Percentiles rank a stretch among this genome's conserved stretches.
phyloP scores from a whole-genome alignment of 2,797 vertebrate genomes.

The Muscicapa striata region DNA sequence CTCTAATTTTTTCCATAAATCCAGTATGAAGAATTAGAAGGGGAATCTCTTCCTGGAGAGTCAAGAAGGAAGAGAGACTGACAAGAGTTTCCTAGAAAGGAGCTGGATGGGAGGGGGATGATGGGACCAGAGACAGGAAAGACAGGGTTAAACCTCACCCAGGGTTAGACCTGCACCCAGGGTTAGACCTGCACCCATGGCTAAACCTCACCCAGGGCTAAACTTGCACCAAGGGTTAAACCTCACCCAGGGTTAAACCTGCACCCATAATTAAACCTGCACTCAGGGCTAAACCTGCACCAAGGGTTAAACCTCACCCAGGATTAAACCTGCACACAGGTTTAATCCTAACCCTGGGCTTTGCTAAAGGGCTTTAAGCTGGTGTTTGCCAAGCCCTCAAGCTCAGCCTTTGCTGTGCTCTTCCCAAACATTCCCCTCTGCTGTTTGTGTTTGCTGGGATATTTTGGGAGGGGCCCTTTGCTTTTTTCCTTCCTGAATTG shows the following conservation, averaged over 20 bases:
- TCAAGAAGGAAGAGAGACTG: background rate
- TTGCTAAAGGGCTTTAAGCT: background rate
- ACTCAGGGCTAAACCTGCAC: too few species aligned
- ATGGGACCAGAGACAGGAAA: background rate
- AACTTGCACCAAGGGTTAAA: too few species aligned
- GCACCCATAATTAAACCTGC: too few species aligned
- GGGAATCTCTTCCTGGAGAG: background rate
- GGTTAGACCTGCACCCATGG: background rate
- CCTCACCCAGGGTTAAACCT: too few species aligned
- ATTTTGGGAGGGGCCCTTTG: slow-evolving; percentile 22
- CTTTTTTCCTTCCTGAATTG: background rate
- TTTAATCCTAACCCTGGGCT: background rate
- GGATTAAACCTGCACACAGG: background rate
- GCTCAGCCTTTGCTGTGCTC: background rate
- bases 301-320: background rate
- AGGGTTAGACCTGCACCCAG: background rate
- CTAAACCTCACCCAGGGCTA: background rate
- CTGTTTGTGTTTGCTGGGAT: slow-evolving; percentile 10
- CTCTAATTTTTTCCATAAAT: background rate
- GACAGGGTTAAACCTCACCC: background rate
- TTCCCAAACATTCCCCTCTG: background rate
- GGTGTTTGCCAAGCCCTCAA: background rate
- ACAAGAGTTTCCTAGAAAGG: background rate
- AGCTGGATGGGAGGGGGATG: background rate
- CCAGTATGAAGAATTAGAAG: background rate